Conservation (phyloP, 2,888 invertebrate genomes). For the Plutella xylostella region DNA sequence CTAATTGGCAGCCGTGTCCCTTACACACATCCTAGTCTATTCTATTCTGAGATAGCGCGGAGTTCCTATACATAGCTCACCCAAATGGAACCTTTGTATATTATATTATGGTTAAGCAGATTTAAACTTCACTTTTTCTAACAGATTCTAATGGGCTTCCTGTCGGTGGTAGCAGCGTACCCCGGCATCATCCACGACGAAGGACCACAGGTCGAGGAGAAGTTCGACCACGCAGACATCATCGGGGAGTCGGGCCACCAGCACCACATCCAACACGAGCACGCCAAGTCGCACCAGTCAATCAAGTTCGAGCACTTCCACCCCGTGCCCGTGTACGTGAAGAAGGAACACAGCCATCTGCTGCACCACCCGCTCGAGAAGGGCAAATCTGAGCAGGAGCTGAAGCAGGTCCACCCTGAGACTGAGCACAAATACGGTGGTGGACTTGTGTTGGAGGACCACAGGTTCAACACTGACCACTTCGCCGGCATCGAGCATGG, state of each 20-base stretch:
- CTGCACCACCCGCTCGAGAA: constrained; percentile 74
- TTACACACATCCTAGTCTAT: too few species aligned
- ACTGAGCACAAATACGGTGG: constrained; percentile 69
- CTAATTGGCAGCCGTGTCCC: too few species aligned
- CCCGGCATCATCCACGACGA: constrained; percentile 59
- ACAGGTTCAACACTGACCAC: constrained; percentile 56
- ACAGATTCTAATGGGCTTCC: constrained; percentile 61
- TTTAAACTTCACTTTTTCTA: constrained; percentile 15
- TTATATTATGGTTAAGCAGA: too few species aligned
- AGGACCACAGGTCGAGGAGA: constrained; percentile 44
- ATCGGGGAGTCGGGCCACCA: constrained; percentile 67
- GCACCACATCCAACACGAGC: constrained; percentile 72
- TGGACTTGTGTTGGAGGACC: constrained; percentile 71
- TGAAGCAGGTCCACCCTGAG: constrained; percentile 73
- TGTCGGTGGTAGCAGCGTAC: constrained; percentile 54
- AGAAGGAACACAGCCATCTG: constrained; percentile 75
- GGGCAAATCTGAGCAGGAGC: constrained; percentile 70
- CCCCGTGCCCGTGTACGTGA: constrained; percentile 76
- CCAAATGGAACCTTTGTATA: too few species aligned
- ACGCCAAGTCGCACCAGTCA: constrained; percentile 77
- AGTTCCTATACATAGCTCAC: too few species aligned
- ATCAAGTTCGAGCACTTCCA: constrained; percentile 79
- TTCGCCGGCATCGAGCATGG: constrained; percentile 30
- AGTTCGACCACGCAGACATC: constrained; percentile 43
- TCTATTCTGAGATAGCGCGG: too few species aligned